Evolutionary conservation across 2,113 vertebrate genomes (phyloP), one percentile per base, ranked within the genome.

Genomic region (Turdus rufiventris): DNA sequence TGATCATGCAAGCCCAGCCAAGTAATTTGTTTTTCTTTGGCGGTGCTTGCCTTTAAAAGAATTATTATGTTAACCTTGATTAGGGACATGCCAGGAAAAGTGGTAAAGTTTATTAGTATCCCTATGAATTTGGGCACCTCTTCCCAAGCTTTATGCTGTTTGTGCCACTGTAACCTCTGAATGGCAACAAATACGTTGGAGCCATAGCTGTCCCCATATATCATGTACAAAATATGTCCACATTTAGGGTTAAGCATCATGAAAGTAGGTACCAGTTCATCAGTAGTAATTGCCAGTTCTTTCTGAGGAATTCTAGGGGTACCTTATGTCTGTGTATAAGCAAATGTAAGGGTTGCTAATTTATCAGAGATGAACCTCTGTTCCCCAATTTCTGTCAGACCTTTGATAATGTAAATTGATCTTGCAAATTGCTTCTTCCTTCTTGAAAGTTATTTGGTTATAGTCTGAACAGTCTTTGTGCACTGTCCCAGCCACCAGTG

Each of bases 31-130:
- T 88, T 91, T 84, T 31, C 45, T 91, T 91, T 53, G 25, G 4
- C 63, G 77, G 16, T 29, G 17, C n/a, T 92, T 81, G 28, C 33
- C 47, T 86, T 88, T 87, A 51, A 76, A 73, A 88, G 80, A 56
- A 84, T 42, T n/a, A 28, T 92, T 80, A 28, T 66, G 31, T 89
- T 86, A 73, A 54, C 15, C 24, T 47, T 74, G 20, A 21, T 51
- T 77, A 15, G 47, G 40, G 45, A 81, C 23, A 53, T 70, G 66
- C 18, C 34, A 54, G 38, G n/a, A 80, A 50, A 88, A 54, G 14
- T 36, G 18, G n/a, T 73, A 20, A 79, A 48, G 38, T 70, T 76
- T 57, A 17, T 65, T 57, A 36, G 18, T 65, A 76, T 61, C n/a
- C 31, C 18, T 50, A 3, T 6, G 25, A 80, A 70, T 83, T n/a